A percentile compares a stretch with the other conserved stretches of the same genome.
Evolutionary conservation across 2,888 invertebrate genomes (phyloP).

Genomic region (Conops quadrifasciatus): DNA sequence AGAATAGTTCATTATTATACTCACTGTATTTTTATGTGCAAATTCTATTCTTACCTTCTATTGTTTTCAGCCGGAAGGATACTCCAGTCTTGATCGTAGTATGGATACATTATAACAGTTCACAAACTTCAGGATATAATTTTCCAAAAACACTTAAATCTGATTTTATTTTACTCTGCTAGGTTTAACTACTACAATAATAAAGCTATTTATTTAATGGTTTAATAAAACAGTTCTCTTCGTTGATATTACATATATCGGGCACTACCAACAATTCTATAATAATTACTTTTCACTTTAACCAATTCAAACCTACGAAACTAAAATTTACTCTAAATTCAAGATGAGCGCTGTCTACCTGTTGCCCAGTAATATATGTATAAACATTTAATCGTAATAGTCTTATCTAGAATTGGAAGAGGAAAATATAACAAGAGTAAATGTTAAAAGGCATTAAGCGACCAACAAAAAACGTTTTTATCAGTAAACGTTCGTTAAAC

Average conservation of each 20-base stretch:
- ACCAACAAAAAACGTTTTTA: constrained; percentile 14
- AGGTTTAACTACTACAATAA: not conserved
- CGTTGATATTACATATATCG: not conserved
- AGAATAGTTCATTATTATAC: not conserved
- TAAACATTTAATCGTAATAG: constrained; percentile 16
- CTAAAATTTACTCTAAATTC: not conserved
- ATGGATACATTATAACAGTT: constrained; percentile 59
- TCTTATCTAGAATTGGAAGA: constrained; percentile 22
- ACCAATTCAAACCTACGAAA: not conserved
- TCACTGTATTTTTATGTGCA: not conserved
- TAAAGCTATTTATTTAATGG: constrained; percentile 4
- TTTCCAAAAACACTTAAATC: not conserved
- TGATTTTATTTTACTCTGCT: not conserved
- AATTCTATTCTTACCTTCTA: constrained; percentile 72
- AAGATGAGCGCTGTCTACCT: constrained; percentile 20
- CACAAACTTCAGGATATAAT: not conserved
- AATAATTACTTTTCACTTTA: constrained; percentile 27
- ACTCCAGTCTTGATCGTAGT: constrained; percentile 85
- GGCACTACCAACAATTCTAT: constrained; percentile 20
- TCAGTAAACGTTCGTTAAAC: constrained; percentile 19
- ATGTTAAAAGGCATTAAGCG: constrained; percentile 6
- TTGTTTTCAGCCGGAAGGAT: constrained; percentile 86
- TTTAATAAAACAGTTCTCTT: not conserved
- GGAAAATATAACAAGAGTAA: not conserved
- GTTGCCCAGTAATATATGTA: constrained; percentile 14